phyloP scores from a whole-genome alignment of 2,888 invertebrate genomes.

The Papilio demoleus region DNA sequence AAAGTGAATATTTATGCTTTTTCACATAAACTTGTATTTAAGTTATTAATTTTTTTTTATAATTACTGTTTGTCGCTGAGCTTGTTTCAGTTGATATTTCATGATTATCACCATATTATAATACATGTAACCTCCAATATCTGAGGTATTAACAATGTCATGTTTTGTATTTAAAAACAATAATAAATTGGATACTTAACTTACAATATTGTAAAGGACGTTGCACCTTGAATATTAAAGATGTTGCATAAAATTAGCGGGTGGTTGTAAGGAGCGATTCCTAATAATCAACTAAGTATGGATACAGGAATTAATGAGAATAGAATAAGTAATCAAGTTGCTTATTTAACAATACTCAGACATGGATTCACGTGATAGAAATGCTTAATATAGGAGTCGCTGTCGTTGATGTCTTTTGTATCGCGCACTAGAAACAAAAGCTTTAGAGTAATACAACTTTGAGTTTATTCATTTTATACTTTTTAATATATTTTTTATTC shows the following conservation, averaged over 20 bases:
- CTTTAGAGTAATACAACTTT: not conserved
- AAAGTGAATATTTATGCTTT: too few species aligned
- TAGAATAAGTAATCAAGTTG: constrained; percentile 32
- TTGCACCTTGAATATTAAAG: not conserved
- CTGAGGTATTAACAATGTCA: too few species aligned
- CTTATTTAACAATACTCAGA: constrained; percentile 33
- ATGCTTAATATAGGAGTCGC: constrained; percentile 18
- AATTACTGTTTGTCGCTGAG: too few species aligned
- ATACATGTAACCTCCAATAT: too few species aligned
- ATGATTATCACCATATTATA: too few species aligned
- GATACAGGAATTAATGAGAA: constrained; percentile 33
- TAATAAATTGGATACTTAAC: not conserved
- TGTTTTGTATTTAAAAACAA: not conserved
- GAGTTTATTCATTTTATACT: not conserved
- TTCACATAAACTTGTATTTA: too few species aligned
- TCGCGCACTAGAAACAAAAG: constrained; percentile 28
- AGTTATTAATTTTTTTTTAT: too few species aligned
- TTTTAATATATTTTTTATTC: too few species aligned
- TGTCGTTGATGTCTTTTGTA: constrained; percentile 68
- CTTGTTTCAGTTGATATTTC: too few species aligned
- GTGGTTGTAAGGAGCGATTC: not conserved
- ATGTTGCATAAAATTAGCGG: constrained; percentile 2
- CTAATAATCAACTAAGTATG: constrained; percentile 11
- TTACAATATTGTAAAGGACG: not conserved
- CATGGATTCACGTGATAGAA: constrained; percentile 26